Evolutionary conservation across 2,113 vertebrate genomes (phyloP), one percentile per base, ranked within the genome.

Genomic region (Lagopus muta): DNA sequence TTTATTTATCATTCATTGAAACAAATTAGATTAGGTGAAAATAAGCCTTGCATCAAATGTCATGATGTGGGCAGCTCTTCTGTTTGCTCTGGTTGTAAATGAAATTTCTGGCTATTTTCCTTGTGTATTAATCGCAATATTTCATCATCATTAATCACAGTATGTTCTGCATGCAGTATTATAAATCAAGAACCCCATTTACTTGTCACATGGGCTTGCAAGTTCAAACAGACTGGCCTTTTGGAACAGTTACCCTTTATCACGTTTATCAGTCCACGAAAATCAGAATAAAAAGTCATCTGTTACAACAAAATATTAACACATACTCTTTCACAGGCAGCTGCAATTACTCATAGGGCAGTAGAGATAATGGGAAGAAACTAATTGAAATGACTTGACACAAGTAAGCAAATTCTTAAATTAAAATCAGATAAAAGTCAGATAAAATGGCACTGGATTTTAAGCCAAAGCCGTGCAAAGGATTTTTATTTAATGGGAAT

Each of bases 401-500:
- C 24, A 38, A 32, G 30, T 70, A 90, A 76, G 64, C 55, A 87
- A 84, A 93, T 82, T 79, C 82, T 86, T 89, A 78, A 89, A 90
- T 88, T 92, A 82, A 97, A 96, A 94, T 81, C 69, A 93, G 76
- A 92, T 60, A 66, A 47, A 82, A 89, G 67, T 60, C 76, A 92
- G 55, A 81, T 47, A 86, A 91, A 92, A 92, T 30, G 28, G 61
- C 42, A 82, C 6, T 28, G 67, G n/a, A 43, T 90, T 94, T 95
- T 77, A 88, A 86, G 52, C 16, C 58, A 66, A 86, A 92, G 55
- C 42, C 17, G 70, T n/a, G 30, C 42, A 70, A 2, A 22, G 65
- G 40, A 1, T 0, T 45, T 69, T 83, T 54, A 64, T 43, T 42
- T 89, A 88, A 88, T 17, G 54, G 24, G 10, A 18, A 60, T 42